Evolutionary conservation across 2,113 vertebrate genomes (phyloP).

Genomic region (Pelusios castaneus): DNA sequence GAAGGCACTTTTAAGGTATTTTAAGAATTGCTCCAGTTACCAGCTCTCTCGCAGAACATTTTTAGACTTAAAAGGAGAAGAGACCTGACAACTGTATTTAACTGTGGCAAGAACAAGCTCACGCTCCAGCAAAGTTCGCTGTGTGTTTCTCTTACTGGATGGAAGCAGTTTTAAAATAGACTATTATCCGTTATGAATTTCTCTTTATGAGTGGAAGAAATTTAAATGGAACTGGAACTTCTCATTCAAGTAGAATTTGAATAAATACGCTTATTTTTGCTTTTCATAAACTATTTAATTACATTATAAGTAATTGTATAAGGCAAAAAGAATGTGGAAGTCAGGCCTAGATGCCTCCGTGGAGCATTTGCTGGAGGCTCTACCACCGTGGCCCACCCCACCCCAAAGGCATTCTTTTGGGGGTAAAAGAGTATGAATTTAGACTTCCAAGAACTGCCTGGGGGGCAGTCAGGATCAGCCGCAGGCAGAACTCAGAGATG

Average conservation of each 20-base stretch:
- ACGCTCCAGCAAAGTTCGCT: background rate
- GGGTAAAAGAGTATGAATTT: background rate
- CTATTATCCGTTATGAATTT: background rate
- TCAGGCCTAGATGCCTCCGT: background rate
- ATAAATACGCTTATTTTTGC: background rate
- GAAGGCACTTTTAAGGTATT: constrained; percentile 62
- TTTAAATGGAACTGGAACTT: background rate
- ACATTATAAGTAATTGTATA: background rate
- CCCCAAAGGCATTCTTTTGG: background rate
- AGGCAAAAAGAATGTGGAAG: constrained; percentile 44
- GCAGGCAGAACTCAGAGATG: background rate
- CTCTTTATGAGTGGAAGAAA: background rate
- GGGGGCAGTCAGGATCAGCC: background rate
- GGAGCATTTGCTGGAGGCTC: background rate
- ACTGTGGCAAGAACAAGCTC: constrained; percentile 36
- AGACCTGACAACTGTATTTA: constrained; percentile 10
- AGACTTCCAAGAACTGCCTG: background rate
- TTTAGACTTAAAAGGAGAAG: constrained; percentile 38
- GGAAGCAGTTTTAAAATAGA: constrained; percentile 4
- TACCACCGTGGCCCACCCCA: background rate
- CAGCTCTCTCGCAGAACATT: background rate
- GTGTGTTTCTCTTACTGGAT: background rate
- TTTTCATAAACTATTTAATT: background rate
- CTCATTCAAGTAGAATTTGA: constrained; percentile 1
- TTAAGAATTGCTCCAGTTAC: constrained; percentile 61